A percentile compares a stretch with the other conserved stretches of the same genome.
phyloP scores from a whole-genome alignment of 1,140 invertebrate species.

The Arion vulgaris region DNA sequence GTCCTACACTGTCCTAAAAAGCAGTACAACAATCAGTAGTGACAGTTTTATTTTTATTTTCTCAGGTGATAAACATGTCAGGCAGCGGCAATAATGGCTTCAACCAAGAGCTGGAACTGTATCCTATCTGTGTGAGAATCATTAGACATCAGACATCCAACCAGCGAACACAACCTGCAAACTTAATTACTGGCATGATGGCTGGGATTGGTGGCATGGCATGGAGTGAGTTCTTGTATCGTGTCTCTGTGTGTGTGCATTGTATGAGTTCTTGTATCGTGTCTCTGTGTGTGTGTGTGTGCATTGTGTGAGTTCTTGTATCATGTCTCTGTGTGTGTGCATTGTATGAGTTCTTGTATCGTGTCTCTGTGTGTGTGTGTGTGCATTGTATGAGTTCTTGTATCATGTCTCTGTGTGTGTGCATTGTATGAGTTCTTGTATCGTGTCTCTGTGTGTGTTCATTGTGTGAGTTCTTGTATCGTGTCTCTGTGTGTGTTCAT shows the following conservation, averaged over 20 bases:
- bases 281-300: background rate
- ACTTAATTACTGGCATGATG: constrained; percentile 77
- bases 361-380: too few species aligned
- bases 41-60: too few species aligned
- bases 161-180: constrained; percentile 68
- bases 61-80: constrained; percentile 43
- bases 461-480: too few species aligned
- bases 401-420: too few species aligned
- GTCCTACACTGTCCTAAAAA: too few species aligned
- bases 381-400: too few species aligned
- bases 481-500: too few species aligned
- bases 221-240: constrained; percentile 72
- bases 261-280: background rate
- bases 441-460: too few species aligned
- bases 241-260: constrained; percentile 1
- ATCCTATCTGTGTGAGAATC: constrained; percentile 84
- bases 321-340: background rate
- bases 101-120: constrained; percentile 84
- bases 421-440: too few species aligned
- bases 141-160: constrained; percentile 78
- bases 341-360: too few species aligned
- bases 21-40: too few species aligned
- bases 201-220: constrained; percentile 81
- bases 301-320: background rate
- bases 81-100: constrained; percentile 1